Evolutionary conservation across 2,113 vertebrate species (phyloP).

Genomic region (Emydura subglobosa): DNA sequence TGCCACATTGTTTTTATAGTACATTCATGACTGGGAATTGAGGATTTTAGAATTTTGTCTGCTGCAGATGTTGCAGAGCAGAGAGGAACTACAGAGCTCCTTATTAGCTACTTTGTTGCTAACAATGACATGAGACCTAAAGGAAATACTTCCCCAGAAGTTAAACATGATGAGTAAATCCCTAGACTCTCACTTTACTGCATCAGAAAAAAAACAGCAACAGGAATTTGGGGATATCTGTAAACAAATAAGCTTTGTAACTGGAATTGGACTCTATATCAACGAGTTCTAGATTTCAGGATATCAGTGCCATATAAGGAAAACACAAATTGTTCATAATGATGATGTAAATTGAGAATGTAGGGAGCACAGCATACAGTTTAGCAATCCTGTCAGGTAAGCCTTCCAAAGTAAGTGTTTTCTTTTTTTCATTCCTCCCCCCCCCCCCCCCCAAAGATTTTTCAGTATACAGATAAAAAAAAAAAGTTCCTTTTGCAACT

Average conservation of each 20-base stretch:
- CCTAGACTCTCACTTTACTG: conserved; percentile 42
- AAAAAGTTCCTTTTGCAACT: not conserved
- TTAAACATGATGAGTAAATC: conserved; percentile 69
- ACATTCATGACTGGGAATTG: conserved; percentile 82
- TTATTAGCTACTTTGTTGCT: conserved; percentile 73
- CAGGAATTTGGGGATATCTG: not conserved
- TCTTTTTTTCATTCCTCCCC: not conserved
- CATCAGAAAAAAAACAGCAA: not conserved
- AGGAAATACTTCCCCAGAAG: conserved; percentile 43
- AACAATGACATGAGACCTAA: conserved; percentile 65
- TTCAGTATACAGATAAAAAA: not conserved
- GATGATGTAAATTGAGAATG: not conserved
- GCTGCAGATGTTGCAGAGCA: conserved; percentile 72
- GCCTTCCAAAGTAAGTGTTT: not conserved
- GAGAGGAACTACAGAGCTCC: conserved; percentile 66
- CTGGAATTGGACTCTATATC: not conserved
- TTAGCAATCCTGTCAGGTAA: not conserved
- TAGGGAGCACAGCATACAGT: not conserved
- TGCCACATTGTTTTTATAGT: conserved; percentile 84
- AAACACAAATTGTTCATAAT: not conserved
- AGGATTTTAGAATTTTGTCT: conserved; percentile 75
- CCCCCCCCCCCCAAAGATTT: conserved; percentile 27
- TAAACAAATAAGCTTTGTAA: conserved; percentile 16
- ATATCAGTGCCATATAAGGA: not conserved
- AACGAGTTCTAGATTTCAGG: not conserved